Conservation (phyloP, 2,113 vertebrate genomes). For the Onychostruthus taczanowskii region DNA sequence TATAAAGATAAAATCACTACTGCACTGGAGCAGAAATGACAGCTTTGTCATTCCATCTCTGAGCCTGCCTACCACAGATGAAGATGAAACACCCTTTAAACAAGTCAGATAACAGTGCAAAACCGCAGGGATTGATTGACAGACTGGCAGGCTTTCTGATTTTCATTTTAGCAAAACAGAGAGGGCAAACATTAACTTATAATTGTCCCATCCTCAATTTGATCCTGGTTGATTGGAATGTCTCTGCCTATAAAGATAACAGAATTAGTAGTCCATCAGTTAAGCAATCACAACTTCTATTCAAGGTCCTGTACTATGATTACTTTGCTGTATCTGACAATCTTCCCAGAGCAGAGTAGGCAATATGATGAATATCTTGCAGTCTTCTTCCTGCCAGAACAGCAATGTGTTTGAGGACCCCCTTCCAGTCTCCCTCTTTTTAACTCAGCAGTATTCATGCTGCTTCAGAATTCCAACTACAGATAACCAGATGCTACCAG, state of each 20-base stretch:
- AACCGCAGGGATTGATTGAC: not conserved
- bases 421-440: not conserved
- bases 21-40: not conserved
- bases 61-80: not conserved
- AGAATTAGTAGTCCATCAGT: conserved; percentile 10
- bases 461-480: not conserved
- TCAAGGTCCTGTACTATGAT: not conserved
- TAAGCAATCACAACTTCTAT: not conserved
- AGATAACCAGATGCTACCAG: not conserved
- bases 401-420: not conserved
- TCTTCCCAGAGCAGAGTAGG: not conserved
- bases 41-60: not conserved
- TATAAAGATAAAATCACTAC: not conserved
- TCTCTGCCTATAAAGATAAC: conserved; percentile 9
- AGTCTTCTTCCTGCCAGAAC: not conserved
- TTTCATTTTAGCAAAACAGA: conserved; percentile 11
- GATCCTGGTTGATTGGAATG: not conserved
- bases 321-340: not conserved
- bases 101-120: not conserved
- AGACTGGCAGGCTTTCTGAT: not conserved
- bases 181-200: not conserved
- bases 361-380: not conserved
- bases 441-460: not conserved
- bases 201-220: not conserved
- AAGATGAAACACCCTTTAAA: not conserved